Percentiles rank a stretch among this genome's conserved stretches.
These are phyloP conservation scores for Metaphire vulgaris DNA, from an alignment of 1,140 invertebrate species.

Conservation along the genomic window DNA sequence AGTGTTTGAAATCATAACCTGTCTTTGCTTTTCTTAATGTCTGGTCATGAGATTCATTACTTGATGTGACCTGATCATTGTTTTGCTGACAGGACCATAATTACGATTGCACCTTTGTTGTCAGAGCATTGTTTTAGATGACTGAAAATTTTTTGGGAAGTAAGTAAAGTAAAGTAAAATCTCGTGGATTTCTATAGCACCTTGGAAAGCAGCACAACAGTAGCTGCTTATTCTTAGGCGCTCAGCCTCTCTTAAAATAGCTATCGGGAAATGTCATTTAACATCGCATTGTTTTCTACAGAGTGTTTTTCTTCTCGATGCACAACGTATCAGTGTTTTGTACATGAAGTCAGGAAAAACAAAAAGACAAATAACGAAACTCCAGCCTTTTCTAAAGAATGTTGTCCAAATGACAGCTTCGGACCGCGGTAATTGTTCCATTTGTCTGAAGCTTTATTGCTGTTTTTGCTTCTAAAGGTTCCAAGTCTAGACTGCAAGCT, in stretches of 20 bases:
- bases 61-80: background rate
- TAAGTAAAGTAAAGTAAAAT: background rate
- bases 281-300: background rate
- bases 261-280: background rate
- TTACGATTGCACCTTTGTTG: too few relatives aligned
- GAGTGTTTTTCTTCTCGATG: conserved; percentile 30
- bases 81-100: too few relatives aligned
- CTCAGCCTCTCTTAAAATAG: background rate
- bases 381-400: conserved; percentile 39
- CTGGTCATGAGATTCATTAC: background rate
- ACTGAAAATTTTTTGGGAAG: background rate
- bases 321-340: conserved; percentile 38
- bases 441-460: background rate
- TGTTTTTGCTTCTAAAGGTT: background rate
- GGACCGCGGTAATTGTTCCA: conserved; percentile 39
- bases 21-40: background rate
- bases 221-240: background rate
- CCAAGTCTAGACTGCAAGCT: background rate
- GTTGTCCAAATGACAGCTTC: conserved; percentile 36
- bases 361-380: conserved; percentile 40
- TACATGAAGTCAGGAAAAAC: conserved; percentile 50
- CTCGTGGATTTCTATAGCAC: background rate
- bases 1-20: conserved; percentile 34
- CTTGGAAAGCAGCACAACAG: background rate
- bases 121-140: background rate